A percentile compares a stretch with the other conserved stretches of the same genome.
Evolutionary conservation across 2,888 invertebrate genomes (phyloP).

Genomic region (Trissolcus japonicus): DNA sequence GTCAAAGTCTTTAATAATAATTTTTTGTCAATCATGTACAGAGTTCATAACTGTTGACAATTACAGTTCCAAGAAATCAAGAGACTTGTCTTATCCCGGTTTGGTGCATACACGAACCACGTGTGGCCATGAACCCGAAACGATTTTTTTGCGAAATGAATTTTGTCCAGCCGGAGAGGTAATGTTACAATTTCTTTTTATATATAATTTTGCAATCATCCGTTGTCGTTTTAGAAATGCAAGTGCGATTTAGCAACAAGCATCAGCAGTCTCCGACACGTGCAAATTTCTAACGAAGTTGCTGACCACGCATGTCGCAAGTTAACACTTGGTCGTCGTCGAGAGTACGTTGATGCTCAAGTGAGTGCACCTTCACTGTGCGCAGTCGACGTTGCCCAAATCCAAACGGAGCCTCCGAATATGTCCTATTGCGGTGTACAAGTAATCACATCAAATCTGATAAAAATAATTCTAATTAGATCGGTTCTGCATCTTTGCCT

Average conservation of each 20-base stretch:
- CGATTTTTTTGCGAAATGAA: slow-evolving; percentile 34
- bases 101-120: slow-evolving; percentile 25
- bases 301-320: slow-evolving; percentile 58
- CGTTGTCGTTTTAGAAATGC: slow-evolving; percentile 22
- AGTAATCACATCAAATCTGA: slow-evolving; percentile 31
- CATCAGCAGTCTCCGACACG: slow-evolving; percentile 60
- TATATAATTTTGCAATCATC: background rate
- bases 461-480: background rate
- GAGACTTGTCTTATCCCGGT: slow-evolving; percentile 10
- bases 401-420: slow-evolving; percentile 60
- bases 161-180: slow-evolving; percentile 13
- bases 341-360: slow-evolving; percentile 61
- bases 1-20: background rate
- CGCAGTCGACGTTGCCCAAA: slow-evolving; percentile 52
- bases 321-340: slow-evolving; percentile 55
- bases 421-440: slow-evolving; percentile 38
- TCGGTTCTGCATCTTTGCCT: background rate
- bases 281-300: slow-evolving; percentile 34
- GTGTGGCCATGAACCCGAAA: slow-evolving; percentile 33
- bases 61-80: slow-evolving; percentile 25
- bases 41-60: background rate
- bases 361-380: slow-evolving; percentile 54
- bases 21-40: background rate
- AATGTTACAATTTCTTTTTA: background rate
- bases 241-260: slow-evolving; percentile 64